Evolutionary conservation across 1,140 invertebrate genomes (phyloP).

Genomic region (Pogonus chalceus): DNA sequence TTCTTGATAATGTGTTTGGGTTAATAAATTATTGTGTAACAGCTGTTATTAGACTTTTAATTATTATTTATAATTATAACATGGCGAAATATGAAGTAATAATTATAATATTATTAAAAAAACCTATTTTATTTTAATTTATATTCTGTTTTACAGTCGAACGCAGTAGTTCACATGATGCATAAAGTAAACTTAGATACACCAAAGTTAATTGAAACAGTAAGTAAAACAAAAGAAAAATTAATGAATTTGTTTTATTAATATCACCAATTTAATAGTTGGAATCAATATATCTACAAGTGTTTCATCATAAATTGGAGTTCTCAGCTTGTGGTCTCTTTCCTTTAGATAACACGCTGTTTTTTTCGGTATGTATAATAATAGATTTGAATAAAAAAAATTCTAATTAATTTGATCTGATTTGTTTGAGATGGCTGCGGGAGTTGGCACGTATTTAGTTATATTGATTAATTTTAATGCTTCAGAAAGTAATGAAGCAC

Average conservation of each 20-base stretch:
- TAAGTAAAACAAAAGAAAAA: too few species aligned
- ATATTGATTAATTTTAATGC: slow-evolving; percentile 17
- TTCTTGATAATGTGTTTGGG: neutral
- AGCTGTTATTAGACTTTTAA: neutral
- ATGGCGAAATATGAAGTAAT: neutral
- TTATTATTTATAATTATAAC: neutral
- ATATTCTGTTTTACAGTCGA: too few species aligned
- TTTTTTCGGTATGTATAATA: slow-evolving; percentile 13
- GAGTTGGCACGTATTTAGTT: slow-evolving; percentile 14
- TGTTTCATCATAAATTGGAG: slow-evolving; percentile 18
- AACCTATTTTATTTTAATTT: too few species aligned
- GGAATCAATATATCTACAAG: slow-evolving; percentile 10
- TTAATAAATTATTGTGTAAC: neutral
- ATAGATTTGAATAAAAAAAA: neutral
- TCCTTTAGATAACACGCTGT: slow-evolving; percentile 15
- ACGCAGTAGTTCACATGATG: too few species aligned
- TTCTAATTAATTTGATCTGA: neutral
- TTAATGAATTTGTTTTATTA: too few species aligned
- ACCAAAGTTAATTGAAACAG: too few species aligned
- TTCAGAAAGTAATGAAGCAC: neutral
- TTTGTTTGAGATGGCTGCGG: slow-evolving; percentile 15
- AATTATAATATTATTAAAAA: too few species aligned
- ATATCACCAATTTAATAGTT: slow-evolving; percentile 12
- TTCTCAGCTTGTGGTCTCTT: slow-evolving; percentile 17
- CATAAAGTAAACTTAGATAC: too few species aligned